Conservation (phyloP, 2,113 vertebrate genomes). For the Oplegnathus fasciatus region DNA sequence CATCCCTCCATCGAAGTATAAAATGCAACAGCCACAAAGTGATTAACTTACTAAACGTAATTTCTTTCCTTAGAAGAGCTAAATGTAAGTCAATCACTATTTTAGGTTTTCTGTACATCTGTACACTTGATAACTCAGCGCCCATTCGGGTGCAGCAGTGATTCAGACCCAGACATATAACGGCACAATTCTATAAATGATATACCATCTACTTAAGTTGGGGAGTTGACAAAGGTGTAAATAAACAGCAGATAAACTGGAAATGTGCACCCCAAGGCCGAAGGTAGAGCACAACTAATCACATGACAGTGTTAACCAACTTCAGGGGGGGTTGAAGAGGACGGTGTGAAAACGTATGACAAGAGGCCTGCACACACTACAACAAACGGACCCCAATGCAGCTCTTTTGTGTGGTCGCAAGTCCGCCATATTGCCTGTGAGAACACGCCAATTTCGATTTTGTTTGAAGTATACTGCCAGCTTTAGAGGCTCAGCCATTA, state of each 20-base stretch:
- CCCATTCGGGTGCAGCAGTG: background rate
- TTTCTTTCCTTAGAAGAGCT: too few species aligned
- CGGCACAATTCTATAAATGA: too few species aligned
- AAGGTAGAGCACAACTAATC: background rate
- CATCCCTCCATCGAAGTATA: background rate
- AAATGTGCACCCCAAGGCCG: background rate
- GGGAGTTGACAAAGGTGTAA: background rate
- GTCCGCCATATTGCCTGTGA: slow-evolving; percentile 24
- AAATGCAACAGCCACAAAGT: background rate
- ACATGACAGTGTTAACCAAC: background rate
- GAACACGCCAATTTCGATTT: slow-evolving; percentile 20
- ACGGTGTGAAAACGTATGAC: background rate
- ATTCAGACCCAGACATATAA: background rate
- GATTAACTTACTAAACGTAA: background rate
- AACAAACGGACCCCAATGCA: slow-evolving; percentile 6
- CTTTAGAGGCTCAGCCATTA: slow-evolving; percentile 42
- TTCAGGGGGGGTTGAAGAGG: background rate
- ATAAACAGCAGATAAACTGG: background rate
- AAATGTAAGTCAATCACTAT: too few species aligned
- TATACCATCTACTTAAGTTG: too few species aligned
- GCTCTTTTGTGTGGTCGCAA: background rate
- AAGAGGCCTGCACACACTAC: background rate
- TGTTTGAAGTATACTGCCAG: slow-evolving; percentile 30
- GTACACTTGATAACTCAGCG: background rate
- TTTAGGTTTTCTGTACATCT: background rate